Percentiles rank a stretch among this genome's conserved stretches.
phyloP scores from a whole-genome alignment of 2,113 vertebrate genomes.

The Mixornis gularis region DNA sequence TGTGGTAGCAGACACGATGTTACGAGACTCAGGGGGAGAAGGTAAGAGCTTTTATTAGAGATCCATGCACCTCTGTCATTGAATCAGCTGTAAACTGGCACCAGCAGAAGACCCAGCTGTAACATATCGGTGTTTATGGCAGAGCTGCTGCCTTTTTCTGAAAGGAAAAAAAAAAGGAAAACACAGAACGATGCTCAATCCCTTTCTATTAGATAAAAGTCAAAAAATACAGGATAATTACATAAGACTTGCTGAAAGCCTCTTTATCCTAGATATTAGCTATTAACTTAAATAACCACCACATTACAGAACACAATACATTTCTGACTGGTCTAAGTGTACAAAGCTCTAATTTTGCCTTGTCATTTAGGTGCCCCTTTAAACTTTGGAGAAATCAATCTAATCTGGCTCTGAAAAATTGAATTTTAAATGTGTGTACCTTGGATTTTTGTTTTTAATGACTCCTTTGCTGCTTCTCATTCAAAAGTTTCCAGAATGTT shows the following conservation, averaged over 20 bases:
- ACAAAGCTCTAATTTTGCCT: not conserved
- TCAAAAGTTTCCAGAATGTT: not conserved
- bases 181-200: not conserved
- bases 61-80: not conserved
- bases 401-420: not conserved
- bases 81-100: not conserved
- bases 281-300: not conserved
- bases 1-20: conserved; percentile 95
- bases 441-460: not conserved
- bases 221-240: not conserved
- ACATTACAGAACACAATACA: not conserved
- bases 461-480: not conserved
- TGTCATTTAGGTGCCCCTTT: not conserved
- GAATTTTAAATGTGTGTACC: not conserved
- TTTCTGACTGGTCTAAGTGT: not conserved
- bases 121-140: not conserved
- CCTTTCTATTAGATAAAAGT: not conserved
- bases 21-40: conserved; percentile 95
- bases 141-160: not conserved
- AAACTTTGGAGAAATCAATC: not conserved
- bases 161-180: too few species aligned
- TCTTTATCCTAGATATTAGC: not conserved
- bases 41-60: conserved; percentile 66
- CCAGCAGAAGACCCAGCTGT: not conserved
- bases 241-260: not conserved